phyloP scores from a whole-genome alignment of 1,140 invertebrate species.

The Zaprionus inermis region DNA sequence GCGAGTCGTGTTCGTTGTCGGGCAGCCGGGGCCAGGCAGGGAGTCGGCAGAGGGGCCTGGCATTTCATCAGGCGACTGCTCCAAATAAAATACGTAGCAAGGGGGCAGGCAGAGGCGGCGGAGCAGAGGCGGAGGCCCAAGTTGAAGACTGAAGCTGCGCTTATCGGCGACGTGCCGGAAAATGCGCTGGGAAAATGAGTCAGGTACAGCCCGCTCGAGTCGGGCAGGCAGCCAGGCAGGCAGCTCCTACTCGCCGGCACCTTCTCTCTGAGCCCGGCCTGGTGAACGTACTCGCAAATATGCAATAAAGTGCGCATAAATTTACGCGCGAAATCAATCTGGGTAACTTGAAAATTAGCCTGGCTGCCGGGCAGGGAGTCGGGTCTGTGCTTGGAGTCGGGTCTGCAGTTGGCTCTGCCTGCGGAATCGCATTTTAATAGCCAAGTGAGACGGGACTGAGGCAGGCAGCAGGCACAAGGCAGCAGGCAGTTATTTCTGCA shows the following conservation, averaged over 20 bases:
- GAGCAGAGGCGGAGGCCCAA: not conserved
- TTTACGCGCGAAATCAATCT: conserved; percentile 79
- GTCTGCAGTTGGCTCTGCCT: conserved; percentile 6
- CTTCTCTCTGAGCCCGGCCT: conserved; percentile 2
- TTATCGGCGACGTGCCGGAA: conserved; percentile 56
- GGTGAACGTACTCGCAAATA: conserved; percentile 57
- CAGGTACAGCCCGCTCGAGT: conserved; percentile 3
- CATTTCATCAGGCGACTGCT: conserved; percentile 73
- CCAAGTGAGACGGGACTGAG: conserved; percentile 3
- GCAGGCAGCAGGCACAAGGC: not conserved
- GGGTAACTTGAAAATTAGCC: conserved; percentile 62
- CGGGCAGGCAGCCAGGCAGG: conserved; percentile 7
- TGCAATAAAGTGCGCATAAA: conserved; percentile 78
- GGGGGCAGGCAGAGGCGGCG: not conserved
- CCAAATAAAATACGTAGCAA: conserved; percentile 70
- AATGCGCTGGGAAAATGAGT: conserved; percentile 70
- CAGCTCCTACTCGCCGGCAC: not conserved
- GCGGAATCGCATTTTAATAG: conserved; percentile 70
- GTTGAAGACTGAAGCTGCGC: conserved; percentile 1
- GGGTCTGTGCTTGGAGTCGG: not conserved
- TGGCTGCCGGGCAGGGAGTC: conserved; percentile 10
- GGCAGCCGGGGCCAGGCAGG: not conserved
- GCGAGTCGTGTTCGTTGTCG: conserved; percentile 59
- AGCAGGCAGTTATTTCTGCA: conserved; percentile 47
- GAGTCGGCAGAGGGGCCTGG: not conserved